Conservation (phyloP, 2,113 vertebrate genomes). For the Cololabis saira region DNA sequence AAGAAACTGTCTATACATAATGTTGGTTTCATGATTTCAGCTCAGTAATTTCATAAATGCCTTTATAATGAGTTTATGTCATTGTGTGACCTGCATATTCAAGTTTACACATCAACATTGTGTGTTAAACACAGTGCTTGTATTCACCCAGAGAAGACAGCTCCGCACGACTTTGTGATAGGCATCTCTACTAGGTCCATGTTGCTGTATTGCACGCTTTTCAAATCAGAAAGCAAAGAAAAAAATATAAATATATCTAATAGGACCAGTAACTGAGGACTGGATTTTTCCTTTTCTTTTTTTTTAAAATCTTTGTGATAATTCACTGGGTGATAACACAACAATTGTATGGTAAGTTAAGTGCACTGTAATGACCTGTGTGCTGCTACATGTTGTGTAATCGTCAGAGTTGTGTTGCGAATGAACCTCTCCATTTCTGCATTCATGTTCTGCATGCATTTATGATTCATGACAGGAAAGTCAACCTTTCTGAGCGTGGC, state of each 20-base stretch:
- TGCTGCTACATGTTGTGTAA: conserved; percentile 55
- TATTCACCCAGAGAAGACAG: background rate
- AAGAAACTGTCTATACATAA: conserved; percentile 9
- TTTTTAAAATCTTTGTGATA: conserved; percentile 29
- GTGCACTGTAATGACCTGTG: conserved; percentile 51
- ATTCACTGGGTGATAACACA: conserved; percentile 18
- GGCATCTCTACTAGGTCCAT: conserved; percentile 24
- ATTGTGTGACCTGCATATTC: conserved; percentile 12
- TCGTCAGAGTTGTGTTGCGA: conserved; percentile 20
- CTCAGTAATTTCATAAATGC: conserved; percentile 8
- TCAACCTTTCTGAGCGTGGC: conserved; percentile 18
- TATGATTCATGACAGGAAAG: conserved; percentile 31
- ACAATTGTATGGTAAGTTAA: conserved; percentile 46
- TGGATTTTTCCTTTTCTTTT: too few relatives aligned
- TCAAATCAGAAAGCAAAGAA: conserved; percentile 6
- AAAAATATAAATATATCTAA: conserved; percentile 19
- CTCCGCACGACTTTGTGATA: background rate
- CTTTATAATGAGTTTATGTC: conserved; percentile 21
- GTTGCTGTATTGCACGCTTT: conserved; percentile 48
- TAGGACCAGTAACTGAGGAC: conserved; percentile 45
- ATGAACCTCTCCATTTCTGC: conserved; percentile 16
- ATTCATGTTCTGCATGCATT: conserved; percentile 48
- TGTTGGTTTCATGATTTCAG: conserved; percentile 3
- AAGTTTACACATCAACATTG: background rate
- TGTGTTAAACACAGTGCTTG: background rate